phyloP scores from a whole-genome alignment of 2,113 vertebrate genomes.

The Semnopithecus entellus region DNA sequence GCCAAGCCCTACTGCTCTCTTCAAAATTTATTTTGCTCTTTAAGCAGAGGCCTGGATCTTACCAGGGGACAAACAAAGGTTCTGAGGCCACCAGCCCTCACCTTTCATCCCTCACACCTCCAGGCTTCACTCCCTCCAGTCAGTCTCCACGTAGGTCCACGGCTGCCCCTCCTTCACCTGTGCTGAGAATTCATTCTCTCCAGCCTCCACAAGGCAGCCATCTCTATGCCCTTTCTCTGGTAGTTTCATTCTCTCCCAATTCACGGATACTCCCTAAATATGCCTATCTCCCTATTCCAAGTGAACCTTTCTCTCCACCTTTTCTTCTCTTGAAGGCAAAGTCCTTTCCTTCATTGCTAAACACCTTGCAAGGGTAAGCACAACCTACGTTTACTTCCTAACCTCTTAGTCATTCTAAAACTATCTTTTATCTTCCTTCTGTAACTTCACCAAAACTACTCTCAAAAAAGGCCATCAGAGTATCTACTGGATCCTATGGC shows the following conservation, averaged over 20 bases:
- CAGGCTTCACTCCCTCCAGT: background rate
- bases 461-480: background rate
- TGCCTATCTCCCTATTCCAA: background rate
- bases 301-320: background rate
- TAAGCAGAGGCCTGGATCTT: background rate
- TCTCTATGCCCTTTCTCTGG: background rate
- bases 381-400: background rate
- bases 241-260: background rate
- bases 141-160: background rate
- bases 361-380: background rate
- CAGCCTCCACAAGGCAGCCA: background rate
- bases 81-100: background rate
- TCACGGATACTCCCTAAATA: background rate
- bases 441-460: background rate
- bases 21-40: background rate
- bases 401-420: background rate
- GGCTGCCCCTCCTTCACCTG: background rate
- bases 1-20: background rate
- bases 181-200: background rate
- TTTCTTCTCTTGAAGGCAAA: background rate
- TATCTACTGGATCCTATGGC: accelerated
- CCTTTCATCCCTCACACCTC: background rate
- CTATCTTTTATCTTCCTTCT: background rate
- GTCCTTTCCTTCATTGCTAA: background rate
- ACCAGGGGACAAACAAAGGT: background rate